Conservation (phyloP, 2,888 invertebrate species). For the Zygothrica quintamaculata region DNA sequence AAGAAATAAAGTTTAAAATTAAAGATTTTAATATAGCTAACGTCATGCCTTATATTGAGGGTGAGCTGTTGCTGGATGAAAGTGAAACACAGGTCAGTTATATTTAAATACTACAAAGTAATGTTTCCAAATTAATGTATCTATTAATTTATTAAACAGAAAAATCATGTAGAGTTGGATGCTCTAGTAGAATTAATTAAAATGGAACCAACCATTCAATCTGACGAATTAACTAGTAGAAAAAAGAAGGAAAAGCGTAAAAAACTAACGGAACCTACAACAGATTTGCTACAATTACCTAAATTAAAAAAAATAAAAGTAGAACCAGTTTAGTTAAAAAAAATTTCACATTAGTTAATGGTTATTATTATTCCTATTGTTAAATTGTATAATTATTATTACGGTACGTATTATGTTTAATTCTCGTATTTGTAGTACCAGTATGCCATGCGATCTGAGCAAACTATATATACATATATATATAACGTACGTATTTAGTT, state of each 20-base stretch:
- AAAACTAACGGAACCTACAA: constrained; percentile 29
- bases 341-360: constrained; percentile 5
- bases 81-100: constrained; percentile 28
- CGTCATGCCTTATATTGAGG: constrained; percentile 83
- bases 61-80: constrained; percentile 72
- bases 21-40: constrained; percentile 81
- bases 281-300: constrained; percentile 33
- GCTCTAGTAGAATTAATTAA: constrained; percentile 69
- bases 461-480: neutral
- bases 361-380: neutral
- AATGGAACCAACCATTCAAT: constrained; percentile 42
- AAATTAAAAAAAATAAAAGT: constrained; percentile 67
- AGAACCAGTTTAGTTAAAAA: constrained; percentile 56
- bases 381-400: neutral
- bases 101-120: no score
- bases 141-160: no score
- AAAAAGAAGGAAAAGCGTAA: constrained; percentile 54
- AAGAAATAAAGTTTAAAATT: constrained; percentile 83
- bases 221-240: constrained; percentile 26
- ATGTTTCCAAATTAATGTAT: no score
- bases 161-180: no score
- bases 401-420: constrained; percentile 33
- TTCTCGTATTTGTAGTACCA: neutral
- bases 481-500: no score
- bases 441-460: constrained; percentile 14